phyloP scores from a whole-genome alignment of 1,140 invertebrate genomes.

The Halesus radiatus region DNA sequence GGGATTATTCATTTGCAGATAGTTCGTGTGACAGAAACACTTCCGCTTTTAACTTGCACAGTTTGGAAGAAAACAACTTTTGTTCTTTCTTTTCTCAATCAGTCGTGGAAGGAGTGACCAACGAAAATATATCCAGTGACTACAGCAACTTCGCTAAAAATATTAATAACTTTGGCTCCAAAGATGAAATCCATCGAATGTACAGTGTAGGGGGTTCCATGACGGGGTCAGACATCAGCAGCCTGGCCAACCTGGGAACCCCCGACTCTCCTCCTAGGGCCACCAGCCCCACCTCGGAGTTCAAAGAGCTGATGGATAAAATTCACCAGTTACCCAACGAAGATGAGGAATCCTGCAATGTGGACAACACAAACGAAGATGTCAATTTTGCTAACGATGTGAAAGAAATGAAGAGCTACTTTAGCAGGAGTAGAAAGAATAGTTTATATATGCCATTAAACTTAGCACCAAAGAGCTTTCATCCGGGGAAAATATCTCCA shows the following conservation, averaged over 20 bases:
- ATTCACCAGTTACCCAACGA: slow-evolving; percentile 73
- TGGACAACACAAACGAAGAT: slow-evolving; percentile 39
- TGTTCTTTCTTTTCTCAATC: slow-evolving; percentile 51
- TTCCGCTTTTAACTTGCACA: slow-evolving; percentile 49
- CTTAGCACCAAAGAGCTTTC: slow-evolving; percentile 56
- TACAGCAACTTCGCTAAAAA: slow-evolving; percentile 55
- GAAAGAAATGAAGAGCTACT: slow-evolving; percentile 62
- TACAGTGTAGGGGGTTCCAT: slow-evolving; percentile 64
- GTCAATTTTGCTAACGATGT: slow-evolving; percentile 59
- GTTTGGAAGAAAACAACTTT: slow-evolving; percentile 55
- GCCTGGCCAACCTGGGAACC: slow-evolving; percentile 73
- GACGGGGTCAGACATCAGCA: slow-evolving; percentile 77
- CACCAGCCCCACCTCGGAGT: slow-evolving; percentile 81
- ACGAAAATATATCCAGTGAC: slow-evolving; percentile 53
- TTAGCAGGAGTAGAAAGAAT: slow-evolving; percentile 67
- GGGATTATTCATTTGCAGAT: slow-evolving; percentile 47
- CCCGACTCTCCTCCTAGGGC: slow-evolving; percentile 82
- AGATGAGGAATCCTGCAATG: slow-evolving; percentile 18
- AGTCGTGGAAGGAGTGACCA: slow-evolving; percentile 36
- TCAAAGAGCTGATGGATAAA: slow-evolving; percentile 77
- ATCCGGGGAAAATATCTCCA: slow-evolving; percentile 50
- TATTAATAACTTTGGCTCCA: slow-evolving; percentile 54
- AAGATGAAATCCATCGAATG: slow-evolving; percentile 53
- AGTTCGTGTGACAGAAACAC: slow-evolving; percentile 50
- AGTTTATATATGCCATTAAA: slow-evolving; percentile 73